phyloP scores from a whole-genome alignment of 2,113 vertebrate genomes.

The Thermophis baileyi region DNA sequence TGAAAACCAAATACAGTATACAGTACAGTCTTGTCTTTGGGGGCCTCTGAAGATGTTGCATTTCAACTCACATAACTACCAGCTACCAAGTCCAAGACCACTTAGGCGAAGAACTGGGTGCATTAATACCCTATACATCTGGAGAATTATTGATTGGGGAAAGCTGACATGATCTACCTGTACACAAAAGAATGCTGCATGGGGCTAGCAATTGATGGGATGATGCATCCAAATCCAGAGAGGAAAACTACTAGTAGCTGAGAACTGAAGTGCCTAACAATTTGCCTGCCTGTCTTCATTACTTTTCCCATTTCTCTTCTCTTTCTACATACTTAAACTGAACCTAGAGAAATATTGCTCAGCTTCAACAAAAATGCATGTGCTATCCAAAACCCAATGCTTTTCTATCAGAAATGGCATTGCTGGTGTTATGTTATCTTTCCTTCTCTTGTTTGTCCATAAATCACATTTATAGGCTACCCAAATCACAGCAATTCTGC shows the following conservation, averaged over 20 bases:
- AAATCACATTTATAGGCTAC: neutral
- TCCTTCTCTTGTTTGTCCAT: neutral
- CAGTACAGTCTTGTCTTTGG: neutral
- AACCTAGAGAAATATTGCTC: neutral
- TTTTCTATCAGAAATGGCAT: neutral
- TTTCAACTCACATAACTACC: neutral
- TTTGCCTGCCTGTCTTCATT: neutral
- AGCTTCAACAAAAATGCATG: neutral
- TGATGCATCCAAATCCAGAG: neutral
- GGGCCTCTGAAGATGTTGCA: neutral
- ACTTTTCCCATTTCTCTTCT: neutral
- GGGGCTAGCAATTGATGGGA: neutral
- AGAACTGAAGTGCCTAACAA: neutral
- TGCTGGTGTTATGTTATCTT: neutral
- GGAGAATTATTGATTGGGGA: neutral
- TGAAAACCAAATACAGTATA: neutral
- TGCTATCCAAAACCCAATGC: neutral
- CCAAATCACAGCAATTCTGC: neutral
- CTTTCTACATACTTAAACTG: neutral
- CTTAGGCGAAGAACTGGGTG: neutral
- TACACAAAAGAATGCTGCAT: neutral
- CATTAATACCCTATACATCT: neutral
- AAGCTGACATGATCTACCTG: neutral
- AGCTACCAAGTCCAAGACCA: neutral
- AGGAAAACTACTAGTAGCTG: neutral